Evolutionary conservation across 2,888 invertebrate genomes (phyloP), one percentile per base, ranked within the genome.

Genomic region (Pterostichus niger): DNA sequence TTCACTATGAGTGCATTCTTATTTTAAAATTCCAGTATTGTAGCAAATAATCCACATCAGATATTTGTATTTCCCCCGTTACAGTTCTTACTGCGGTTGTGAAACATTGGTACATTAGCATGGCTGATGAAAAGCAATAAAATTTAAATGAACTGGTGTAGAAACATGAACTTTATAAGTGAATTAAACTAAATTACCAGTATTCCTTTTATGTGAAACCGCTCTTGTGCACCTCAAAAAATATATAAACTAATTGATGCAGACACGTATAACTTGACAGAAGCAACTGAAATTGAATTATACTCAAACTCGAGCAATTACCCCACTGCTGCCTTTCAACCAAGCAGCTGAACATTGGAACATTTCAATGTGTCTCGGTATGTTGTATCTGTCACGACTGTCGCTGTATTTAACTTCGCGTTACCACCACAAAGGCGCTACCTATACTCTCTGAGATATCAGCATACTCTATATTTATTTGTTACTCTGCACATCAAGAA

Each of bases 261-360:
- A 71, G 68, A 71, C 17, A 44, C 44, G 68, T 71, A 10, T 44
- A 71, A 71, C 44, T 44, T 24, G 44, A 44, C 17, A 44, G 24
- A 56, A 40, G 44, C 44, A 64, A 10, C 56, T 13, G 64, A 15
- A 71, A 71, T 71, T 71, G 44, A 71, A 71, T 71, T 71, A 71
- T 71, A 10, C 40, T 71, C 68, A 71, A 71, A 71, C 68, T 71
- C 68, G 0, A 13, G 17, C 44, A 71, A 71, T 71, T 71, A 71
- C 15, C 44, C 31, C 31, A 40, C 17, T 11, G 17, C 68, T 17
- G 24, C 59, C 24, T 40, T 9, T 40, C 40, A 40, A 40, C 40
- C 3, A 6, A 40, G 5, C 40, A 40, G 40, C 6, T 40, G 40
- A 40, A 40, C 40, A 40, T 40, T 5, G 1, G 7, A 40, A 40